Evolutionary conservation across 1,140 invertebrate species (phyloP), one percentile per base, ranked within the genome.

Genomic region (Eufriesea mexicana): DNA sequence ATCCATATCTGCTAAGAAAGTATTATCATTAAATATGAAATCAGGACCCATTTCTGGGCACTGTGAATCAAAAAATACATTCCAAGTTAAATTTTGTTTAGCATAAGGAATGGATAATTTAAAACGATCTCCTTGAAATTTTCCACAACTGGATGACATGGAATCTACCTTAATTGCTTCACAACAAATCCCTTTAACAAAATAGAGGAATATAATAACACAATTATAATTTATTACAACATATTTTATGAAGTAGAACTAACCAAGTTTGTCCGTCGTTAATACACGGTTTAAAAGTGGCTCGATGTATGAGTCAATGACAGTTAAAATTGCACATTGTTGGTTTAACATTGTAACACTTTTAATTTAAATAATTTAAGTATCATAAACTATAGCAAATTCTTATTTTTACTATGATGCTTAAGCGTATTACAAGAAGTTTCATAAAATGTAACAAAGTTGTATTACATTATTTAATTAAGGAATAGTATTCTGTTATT

Each of bases 21-120:
- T 93, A 10, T 95, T 95, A 90, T 96, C 95, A 77, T 95, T 95
- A 89, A 96, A 96, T 86, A 92, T 87, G 81, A 94, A 94, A 67
- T 94, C 94, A 10, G 94, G 94, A n/a, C 92, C 92, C 47, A 92
- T 89, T 35, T 92, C 89, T 20, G 92, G 92, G 55, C 80, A 87
- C 20, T 90, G 64, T 0, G 91, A 85, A 81, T 94, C 91, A 76
- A 94, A 94, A 2, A 94, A 62, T 28, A 94, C 85, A 57, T 93
- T 89, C 91, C 93, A 94, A 49, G 84, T 87, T 9, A 94, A 83
- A 51, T 74, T 85, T 20, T 91, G 86, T 47, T 90, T 92, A 47
- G 92, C 93, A 70, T 93, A 94, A 23, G 94, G 93, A 81, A 94
- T 92, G 5, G 85, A 74, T 35, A 94, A 73, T 18, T 90, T 91